These are phyloP conservation scores for Himalopsyche phryganea DNA, from an alignment of 1,140 invertebrate genomes.

Conservation along the genomic window DNA sequence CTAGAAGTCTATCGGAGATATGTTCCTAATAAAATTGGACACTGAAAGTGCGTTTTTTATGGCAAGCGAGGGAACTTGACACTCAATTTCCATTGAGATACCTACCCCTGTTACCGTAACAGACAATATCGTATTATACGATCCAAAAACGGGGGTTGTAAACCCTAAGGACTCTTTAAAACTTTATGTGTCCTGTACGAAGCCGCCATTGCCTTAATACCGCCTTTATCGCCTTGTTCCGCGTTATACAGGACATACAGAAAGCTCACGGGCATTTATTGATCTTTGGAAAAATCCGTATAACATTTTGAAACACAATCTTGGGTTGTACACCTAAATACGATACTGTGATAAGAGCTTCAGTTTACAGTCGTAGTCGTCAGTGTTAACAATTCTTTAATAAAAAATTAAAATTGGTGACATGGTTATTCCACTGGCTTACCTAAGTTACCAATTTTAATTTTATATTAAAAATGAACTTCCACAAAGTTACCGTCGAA, in stretches of 20 bases:
- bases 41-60: constrained; percentile 35
- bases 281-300: too few species aligned
- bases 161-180: constrained; percentile 33
- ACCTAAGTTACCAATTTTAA: too few species aligned
- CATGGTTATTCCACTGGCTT: too few species aligned
- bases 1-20: constrained; percentile 17
- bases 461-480: too few species aligned
- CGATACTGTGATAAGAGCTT: too few species aligned
- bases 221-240: constrained; percentile 10
- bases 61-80: constrained; percentile 32
- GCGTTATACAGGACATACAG: background rate
- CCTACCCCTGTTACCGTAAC: constrained; percentile 27
- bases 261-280: too few species aligned
- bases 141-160: constrained; percentile 19
- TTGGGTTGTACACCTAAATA: too few species aligned
- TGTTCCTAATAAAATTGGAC: constrained; percentile 36
- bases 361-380: too few species aligned
- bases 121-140: constrained; percentile 35
- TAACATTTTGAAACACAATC: too few species aligned
- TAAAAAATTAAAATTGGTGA: too few species aligned
- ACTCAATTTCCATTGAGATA: constrained; percentile 35
- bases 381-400: too few species aligned
- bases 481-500: too few species aligned
- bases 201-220: constrained; percentile 7
- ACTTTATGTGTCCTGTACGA: constrained; percentile 29